Evolutionary conservation across 2,888 invertebrate genomes (phyloP).

Genomic region (Apamea anceps): DNA sequence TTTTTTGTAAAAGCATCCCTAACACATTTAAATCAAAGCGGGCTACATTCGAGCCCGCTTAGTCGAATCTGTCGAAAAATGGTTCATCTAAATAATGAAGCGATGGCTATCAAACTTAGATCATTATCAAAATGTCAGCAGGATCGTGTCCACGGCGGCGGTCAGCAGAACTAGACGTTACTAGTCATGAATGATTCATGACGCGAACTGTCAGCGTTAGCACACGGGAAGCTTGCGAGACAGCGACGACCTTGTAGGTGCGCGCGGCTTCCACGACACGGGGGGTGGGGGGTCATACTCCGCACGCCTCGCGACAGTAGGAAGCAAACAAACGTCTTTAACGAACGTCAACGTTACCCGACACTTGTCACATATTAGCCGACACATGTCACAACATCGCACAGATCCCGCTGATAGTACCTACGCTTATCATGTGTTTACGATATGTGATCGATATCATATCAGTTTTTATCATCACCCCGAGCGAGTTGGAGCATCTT

Average conservation of each 20-base stretch:
- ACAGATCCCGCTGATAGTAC: constrained; percentile 20
- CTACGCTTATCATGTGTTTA: constrained; percentile 31
- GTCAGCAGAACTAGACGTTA: not conserved
- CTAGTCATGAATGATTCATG: not conserved
- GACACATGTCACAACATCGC: constrained; percentile 20
- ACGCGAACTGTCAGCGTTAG: not conserved
- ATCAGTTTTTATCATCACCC: not conserved
- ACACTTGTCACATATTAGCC: constrained; percentile 10
- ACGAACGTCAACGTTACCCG: not conserved
- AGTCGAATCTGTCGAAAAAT: too few relatives aligned
- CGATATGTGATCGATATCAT: constrained; percentile 19
- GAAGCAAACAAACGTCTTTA: not conserved
- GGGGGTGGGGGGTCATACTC: too few relatives aligned
- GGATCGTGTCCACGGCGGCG: not conserved
- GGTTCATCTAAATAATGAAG: not conserved
- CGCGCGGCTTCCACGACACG: constrained; percentile 2
- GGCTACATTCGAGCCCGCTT: too few relatives aligned
- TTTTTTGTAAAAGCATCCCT: too few relatives aligned
- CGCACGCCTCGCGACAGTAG: not conserved
- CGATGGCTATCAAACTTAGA: not conserved
- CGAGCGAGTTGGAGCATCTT: not conserved
- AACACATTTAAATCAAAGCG: too few relatives aligned
- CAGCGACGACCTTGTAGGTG: constrained; percentile 11
- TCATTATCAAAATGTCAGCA: constrained; percentile 24
- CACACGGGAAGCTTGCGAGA: not conserved